Percentiles rank a stretch among this genome's conserved stretches.
These are phyloP conservation scores for Melangyna quadrimaculata DNA, from an alignment of 2,888 invertebrate genomes.

Conservation along the genomic window DNA sequence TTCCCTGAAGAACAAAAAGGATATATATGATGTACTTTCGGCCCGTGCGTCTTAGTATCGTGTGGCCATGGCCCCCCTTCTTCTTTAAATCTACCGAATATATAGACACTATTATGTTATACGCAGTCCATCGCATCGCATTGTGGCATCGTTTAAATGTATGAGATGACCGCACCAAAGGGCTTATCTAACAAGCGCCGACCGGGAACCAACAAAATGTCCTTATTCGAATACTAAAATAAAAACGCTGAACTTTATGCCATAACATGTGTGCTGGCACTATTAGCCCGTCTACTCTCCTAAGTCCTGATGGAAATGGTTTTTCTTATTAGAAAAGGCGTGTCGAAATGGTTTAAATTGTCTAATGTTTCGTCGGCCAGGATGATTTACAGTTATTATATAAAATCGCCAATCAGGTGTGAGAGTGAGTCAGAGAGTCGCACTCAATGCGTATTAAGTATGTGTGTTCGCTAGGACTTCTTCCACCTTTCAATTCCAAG, in stretches of 20 bases:
- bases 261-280: slow-evolving; percentile 23
- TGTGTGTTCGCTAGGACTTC: slow-evolving; percentile 15
- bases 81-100: slow-evolving; percentile 4
- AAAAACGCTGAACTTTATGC: slow-evolving; percentile 12
- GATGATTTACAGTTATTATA: slow-evolving; percentile 69
- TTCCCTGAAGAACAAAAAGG: slow-evolving; percentile 69
- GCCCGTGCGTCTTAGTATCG: slow-evolving; percentile 21
- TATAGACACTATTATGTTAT: background rate
- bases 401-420: slow-evolving; percentile 62
- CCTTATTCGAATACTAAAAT: slow-evolving; percentile 22
- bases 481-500: too few species aligned
- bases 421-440: slow-evolving; percentile 42
- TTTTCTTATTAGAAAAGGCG: slow-evolving; percentile 68
- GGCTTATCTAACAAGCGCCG: slow-evolving; percentile 60
- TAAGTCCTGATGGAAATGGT: slow-evolving; percentile 43
- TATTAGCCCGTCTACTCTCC: background rate
- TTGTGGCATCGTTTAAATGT: slow-evolving; percentile 72
- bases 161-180: slow-evolving; percentile 70
- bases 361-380: slow-evolving; percentile 59
- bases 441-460: background rate
- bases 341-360: slow-evolving; percentile 69
- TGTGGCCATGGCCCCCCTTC: slow-evolving; percentile 3
- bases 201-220: slow-evolving; percentile 43
- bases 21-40: slow-evolving; percentile 68
- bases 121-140: slow-evolving; percentile 68